Percentiles rank a stretch among this genome's conserved stretches.
phyloP scores from a whole-genome alignment of 2,888 invertebrate species.

The Torymus texanus region DNA sequence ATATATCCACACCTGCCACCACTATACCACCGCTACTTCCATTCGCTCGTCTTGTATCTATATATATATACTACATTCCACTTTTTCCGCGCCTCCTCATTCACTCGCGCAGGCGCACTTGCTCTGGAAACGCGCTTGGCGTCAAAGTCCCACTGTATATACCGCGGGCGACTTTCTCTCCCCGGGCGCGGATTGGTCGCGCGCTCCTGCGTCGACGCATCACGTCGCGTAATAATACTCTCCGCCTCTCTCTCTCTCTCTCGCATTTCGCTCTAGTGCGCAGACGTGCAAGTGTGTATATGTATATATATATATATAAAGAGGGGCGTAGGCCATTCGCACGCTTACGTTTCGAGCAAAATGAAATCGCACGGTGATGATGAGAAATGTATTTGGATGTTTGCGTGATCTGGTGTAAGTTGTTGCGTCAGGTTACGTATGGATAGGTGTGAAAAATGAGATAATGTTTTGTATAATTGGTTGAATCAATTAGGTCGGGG shows the following conservation, averaged over 20 bases:
- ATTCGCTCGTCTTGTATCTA: too few relatives aligned
- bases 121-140: background rate
- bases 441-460: too few relatives aligned
- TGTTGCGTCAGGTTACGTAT: too few relatives aligned
- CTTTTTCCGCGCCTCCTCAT: background rate
- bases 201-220: conserved; percentile 11
- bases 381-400: too few relatives aligned
- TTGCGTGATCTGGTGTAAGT: too few relatives aligned
- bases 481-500: too few relatives aligned
- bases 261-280: conserved; percentile 20
- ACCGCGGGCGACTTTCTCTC: conserved; percentile 24
- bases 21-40: too few relatives aligned
- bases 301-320: too few relatives aligned
- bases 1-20: too few relatives aligned
- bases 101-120: background rate
- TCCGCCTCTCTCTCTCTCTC: conserved; percentile 47
- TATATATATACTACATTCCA: too few relatives aligned
- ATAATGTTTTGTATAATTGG: too few relatives aligned
- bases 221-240: conserved; percentile 17
- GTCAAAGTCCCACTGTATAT: background rate
- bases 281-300: conserved; percentile 24
- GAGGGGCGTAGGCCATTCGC: too few relatives aligned
- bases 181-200: conserved; percentile 6
- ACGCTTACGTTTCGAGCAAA: background rate
- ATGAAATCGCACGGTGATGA: background rate